Evolutionary conservation across 1,140 invertebrate genomes (phyloP).

Genomic region (Lamellibrachia luymesi): DNA sequence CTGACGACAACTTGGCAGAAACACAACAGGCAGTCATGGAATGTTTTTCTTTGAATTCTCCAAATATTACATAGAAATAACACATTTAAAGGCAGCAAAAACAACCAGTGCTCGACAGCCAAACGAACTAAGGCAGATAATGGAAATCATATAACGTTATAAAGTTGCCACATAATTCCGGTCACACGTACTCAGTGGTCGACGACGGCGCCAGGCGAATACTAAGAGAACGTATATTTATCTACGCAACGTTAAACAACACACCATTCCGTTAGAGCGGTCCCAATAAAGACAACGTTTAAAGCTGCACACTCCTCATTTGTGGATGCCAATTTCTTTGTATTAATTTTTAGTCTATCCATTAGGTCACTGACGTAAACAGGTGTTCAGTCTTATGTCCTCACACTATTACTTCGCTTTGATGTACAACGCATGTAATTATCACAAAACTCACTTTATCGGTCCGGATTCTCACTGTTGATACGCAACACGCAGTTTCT

Average conservation of each 20-base stretch:
- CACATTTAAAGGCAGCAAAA: not conserved
- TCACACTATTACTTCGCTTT: not conserved
- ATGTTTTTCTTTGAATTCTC: not conserved
- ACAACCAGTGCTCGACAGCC: not conserved
- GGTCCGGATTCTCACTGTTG: not conserved
- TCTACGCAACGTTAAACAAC: not conserved
- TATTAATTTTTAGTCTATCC: not conserved
- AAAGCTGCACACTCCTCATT: not conserved
- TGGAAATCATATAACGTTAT: not conserved
- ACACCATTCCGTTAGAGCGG: not conserved
- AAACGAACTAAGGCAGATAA: not conserved
- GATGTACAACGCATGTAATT: not conserved
- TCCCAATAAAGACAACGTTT: not conserved
- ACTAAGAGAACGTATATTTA: not conserved
- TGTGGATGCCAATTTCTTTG: not conserved
- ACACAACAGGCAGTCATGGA: not conserved
- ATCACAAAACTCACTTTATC: not conserved
- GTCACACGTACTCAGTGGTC: not conserved
- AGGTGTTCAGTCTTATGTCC: not conserved
- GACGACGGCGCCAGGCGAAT: not conserved
- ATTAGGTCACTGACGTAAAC: not conserved
- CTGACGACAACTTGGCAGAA: not conserved
- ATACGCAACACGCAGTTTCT: not conserved
- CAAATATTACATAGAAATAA: not conserved
- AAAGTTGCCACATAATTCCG: not conserved